Base-by-base conservation (phyloP, 2,113 vertebrate species). In the Phrynocephalus versicolor region DNA sequence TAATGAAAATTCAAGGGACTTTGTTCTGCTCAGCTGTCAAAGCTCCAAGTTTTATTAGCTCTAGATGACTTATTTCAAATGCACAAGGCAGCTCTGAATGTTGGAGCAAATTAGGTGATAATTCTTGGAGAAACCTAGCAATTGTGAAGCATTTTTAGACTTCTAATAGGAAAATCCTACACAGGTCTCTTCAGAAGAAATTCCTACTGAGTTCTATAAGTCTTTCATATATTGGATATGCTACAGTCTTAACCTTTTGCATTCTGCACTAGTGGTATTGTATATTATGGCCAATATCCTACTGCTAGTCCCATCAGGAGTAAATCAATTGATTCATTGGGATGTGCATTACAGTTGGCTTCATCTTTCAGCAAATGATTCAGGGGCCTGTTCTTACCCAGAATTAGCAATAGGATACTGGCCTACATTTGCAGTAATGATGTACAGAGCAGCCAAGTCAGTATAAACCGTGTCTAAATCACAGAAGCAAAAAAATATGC, bases 1-100 rank as follows among this genome's bases (percentile, higher is more conserved):
- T 80, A 85, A 85, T 85, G 77, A 79, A 87, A 92, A 93, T 87
- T 85, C 74, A 57, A 72, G 0, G 1, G 75, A 88, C 77, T 90
- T 90, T 90, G 84, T 89, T 87, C 88, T 89, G 82, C 81, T 85
- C 89, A 92, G 79, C 91, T 93, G 94, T 94, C 93, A 92, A 85
- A 90, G 92, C 93, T 76, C 80, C 82, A 30, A 58, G 83, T 92
- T 94, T 93, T 93, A 95, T 92, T 93, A 92, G 79, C 39, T 0
- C 88, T 91, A 93, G 94, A 95, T 94, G 90, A 93, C 93, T 93
- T 92, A 91, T 93, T 94, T 90, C 91, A 86, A 91, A 87, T 80
- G 91, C 93, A 93, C 89, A 89, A 95, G 93, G 93, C 93, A 90
- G 92, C 87, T 91, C 81, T 80, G 85, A 93, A 92, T 91, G 92